Conservation (phyloP, 2,888 invertebrate species). For the Drosophila greeni region DNA sequence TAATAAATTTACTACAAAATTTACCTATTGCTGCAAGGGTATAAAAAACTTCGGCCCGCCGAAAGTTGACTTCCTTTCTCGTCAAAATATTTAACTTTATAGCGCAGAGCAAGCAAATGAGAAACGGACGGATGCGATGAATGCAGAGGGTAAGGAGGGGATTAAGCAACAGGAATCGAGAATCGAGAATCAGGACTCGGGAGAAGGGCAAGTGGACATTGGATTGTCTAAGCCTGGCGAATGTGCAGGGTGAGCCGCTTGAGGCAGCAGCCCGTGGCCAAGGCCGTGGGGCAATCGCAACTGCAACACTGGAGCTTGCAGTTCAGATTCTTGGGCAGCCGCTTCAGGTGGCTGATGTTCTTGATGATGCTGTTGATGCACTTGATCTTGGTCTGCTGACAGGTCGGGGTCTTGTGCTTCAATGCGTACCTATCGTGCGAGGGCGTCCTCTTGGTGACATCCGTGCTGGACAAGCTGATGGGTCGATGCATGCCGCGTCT, state of each 20-base stretch:
- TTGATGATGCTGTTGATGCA: conserved; percentile 67
- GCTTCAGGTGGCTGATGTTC: conserved; percentile 66
- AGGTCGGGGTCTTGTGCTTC: conserved; percentile 68
- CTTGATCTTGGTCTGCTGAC: conserved; percentile 54
- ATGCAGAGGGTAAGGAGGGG: neutral
- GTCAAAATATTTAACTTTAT: conserved; percentile 7
- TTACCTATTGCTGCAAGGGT: neutral
- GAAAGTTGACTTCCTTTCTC: neutral
- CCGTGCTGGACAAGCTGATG: conserved; percentile 81
- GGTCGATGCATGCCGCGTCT: conserved; percentile 81
- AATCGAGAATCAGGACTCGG: conserved; percentile 1
- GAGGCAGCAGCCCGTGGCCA: conserved; percentile 74
- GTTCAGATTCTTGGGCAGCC: conserved; percentile 61
- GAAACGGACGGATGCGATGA: conserved; percentile 47
- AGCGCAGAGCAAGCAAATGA: conserved; percentile 70
- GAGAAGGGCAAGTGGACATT: neutral
- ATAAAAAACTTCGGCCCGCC: conserved; percentile 6
- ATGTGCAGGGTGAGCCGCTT: conserved; percentile 79
- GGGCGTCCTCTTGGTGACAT: conserved; percentile 79
- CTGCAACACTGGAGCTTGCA: conserved; percentile 66
- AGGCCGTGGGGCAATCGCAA: conserved; percentile 54
- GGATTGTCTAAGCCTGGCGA: conserved; percentile 63
- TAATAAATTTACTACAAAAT: neutral
- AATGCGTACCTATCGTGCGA: conserved; percentile 79
- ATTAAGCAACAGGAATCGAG: conserved; percentile 1